These are phyloP conservation scores for Anthopleura sola DNA, from an alignment of 64 coral and sea anemone genomes.

Conservation along the genomic window DNA sequence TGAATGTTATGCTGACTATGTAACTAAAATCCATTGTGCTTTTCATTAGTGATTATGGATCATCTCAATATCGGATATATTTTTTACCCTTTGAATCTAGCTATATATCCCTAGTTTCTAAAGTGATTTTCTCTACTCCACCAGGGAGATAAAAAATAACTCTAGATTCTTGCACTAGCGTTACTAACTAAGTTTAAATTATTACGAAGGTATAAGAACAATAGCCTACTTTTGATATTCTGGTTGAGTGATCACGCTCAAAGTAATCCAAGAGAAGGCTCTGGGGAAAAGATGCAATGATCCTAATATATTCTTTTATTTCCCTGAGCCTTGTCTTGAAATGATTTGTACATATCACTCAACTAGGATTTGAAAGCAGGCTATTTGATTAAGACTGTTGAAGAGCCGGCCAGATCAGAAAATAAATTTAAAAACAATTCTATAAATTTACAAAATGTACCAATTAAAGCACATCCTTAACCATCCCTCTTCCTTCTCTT, in stretches of 20 bases:
- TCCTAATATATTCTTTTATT: too few species aligned
- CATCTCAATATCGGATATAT: neutral
- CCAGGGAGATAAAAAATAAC: neutral
- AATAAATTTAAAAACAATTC: conserved; percentile 14
- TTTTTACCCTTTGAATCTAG: neutral
- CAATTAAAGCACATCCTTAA: neutral
- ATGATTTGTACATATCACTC: too few species aligned
- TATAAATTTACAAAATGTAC: conserved; percentile 20
- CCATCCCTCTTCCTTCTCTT: conserved; percentile 86
- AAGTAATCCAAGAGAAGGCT: too few species aligned
- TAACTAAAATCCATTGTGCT: neutral
- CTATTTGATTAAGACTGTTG: neutral
- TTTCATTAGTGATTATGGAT: conserved; percentile 1
- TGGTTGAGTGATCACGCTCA: too few species aligned
- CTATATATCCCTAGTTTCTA: neutral
- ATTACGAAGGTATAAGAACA: neutral
- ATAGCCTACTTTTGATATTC: too few species aligned
- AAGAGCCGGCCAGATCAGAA: neutral
- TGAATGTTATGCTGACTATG: neutral
- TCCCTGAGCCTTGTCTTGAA: too few species aligned
- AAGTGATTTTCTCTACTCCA: neutral
- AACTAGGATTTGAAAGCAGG: neutral
- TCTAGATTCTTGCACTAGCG: neutral
- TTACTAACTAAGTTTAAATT: neutral
- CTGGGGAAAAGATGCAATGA: too few species aligned